Evolutionary conservation across 2,113 vertebrate species (phyloP), one percentile per base, ranked within the genome.

Genomic region (Nipponia nippon): DNA sequence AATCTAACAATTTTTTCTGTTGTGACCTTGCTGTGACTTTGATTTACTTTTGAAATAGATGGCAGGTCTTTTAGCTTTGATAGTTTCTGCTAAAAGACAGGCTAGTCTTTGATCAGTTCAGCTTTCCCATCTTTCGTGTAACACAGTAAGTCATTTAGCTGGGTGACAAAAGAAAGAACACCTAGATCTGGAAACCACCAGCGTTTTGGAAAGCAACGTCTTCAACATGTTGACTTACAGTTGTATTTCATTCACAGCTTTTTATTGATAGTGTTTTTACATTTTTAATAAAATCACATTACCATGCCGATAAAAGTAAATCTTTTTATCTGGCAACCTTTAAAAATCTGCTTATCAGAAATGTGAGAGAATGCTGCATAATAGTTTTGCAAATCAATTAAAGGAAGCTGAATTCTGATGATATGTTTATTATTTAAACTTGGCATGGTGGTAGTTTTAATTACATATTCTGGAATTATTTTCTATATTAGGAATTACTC

Each of bases 41-140:
- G 94, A 97, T 98, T 97, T 93, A 84, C 96, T 98, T 99, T 98
- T 98, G 98, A 98, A 99, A 98, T 98, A 92, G 95, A 81, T 95
- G 94, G 89, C 95, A 95, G 91, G 91, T 97, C 97, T 96, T 96
- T 80, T 67, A 97, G 97, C 98, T 99, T 98, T 98, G 95, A 95
- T 98, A 97, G 92, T 96, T 97, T 87, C 96, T 97, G 95, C 97
- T 97, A 95, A 97, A 98, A 98, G 98, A 98, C 98, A 95, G 97
- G 80, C 72, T n/a, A 9, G 47, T 72, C 97, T 98, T 98, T 98
- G 97, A 97, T 97, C 91, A 91, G 78, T 92, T 97, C 90, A 83
- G 88, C 96, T 98, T 95, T 96, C 87, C 66, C 55, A 32, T 97
- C 86, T 96, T 96, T 97, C 81, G 85, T 91, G 73, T 93, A 94